phyloP scores from a whole-genome alignment of 2,888 invertebrate species.

The Ophonus ardosiacus region DNA sequence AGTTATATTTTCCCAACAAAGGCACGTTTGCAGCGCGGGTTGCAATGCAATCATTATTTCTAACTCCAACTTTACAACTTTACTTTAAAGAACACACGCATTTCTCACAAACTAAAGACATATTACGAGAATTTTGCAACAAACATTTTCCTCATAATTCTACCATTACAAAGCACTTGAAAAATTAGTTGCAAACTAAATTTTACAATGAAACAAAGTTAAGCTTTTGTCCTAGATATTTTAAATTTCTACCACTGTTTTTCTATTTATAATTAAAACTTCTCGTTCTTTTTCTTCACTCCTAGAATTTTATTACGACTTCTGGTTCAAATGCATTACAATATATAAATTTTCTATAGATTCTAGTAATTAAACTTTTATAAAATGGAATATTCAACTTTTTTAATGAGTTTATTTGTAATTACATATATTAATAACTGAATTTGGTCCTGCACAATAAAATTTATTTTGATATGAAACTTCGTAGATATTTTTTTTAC shows the following conservation, averaged over 20 bases:
- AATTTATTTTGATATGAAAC: too few relatives aligned
- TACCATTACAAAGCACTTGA: conserved; percentile 28
- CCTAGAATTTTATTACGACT: not conserved
- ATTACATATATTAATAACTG: too few relatives aligned
- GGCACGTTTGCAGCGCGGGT: conserved; percentile 3
- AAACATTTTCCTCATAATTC: conserved; percentile 31
- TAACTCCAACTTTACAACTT: conserved; percentile 41
- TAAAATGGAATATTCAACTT: too few relatives aligned
- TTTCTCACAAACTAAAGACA: conserved; percentile 45
- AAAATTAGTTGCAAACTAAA: conserved; percentile 34
- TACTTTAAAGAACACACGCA: conserved; percentile 25
- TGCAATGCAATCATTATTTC: conserved; percentile 49
- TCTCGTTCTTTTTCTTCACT: not conserved
- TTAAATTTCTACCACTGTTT: conserved; percentile 4
- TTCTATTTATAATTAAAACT: conserved; percentile 34
- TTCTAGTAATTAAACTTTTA: too few relatives aligned
- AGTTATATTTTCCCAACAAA: conserved; percentile 34
- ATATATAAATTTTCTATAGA: too few relatives aligned
- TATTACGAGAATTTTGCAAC: conserved; percentile 41
- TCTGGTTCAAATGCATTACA: too few relatives aligned
- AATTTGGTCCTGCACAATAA: too few relatives aligned
- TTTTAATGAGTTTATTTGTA: too few relatives aligned
- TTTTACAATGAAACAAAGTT: conserved; percentile 34
- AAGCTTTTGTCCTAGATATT: conserved; percentile 5
- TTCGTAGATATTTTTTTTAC: too few relatives aligned